Evolutionary conservation across 2,113 vertebrate species (phyloP).

Genomic region (Channa maculata): DNA sequence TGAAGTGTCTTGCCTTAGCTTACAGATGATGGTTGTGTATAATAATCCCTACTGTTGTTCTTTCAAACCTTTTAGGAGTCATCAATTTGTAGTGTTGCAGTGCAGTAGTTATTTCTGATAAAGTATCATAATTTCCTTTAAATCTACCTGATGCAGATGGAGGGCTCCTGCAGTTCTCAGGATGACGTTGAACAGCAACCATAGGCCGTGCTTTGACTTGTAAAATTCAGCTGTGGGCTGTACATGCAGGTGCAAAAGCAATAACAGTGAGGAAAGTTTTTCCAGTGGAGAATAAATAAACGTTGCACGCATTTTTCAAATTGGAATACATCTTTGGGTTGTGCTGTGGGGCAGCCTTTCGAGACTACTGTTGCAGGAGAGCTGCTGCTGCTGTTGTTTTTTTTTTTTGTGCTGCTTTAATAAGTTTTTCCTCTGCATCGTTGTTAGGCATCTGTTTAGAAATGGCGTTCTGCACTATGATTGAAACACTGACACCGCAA

Average conservation of each 20-base stretch:
- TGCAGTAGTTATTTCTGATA: neutral
- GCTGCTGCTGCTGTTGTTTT: neutral
- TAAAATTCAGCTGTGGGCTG: slow-evolving; percentile 11
- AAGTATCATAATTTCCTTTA: slow-evolving; percentile 5
- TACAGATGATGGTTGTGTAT: neutral
- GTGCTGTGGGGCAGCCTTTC: neutral
- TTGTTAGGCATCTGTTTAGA: slow-evolving; percentile 1
- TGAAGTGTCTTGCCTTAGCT: slow-evolving; percentile 1
- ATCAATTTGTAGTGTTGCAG: neutral
- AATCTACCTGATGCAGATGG: neutral
- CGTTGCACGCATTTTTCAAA: neutral
- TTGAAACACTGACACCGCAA: too few species aligned
- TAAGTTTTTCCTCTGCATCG: neutral
- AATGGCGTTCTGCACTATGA: neutral
- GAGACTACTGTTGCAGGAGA: neutral
- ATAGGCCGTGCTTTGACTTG: neutral
- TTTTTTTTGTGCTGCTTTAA: neutral
- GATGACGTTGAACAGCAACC: neutral
- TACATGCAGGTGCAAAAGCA: slow-evolving; percentile 31
- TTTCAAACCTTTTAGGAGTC: neutral
- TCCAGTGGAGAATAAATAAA: slow-evolving; percentile 26
- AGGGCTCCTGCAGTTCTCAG: slow-evolving; percentile 17
- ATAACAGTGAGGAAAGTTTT: slow-evolving; percentile 24
- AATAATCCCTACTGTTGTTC: neutral
- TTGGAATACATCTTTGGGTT: neutral